Evolutionary conservation across 92 coral and sea anemone genomes (phyloP).

Genomic region (Porites rus): DNA sequence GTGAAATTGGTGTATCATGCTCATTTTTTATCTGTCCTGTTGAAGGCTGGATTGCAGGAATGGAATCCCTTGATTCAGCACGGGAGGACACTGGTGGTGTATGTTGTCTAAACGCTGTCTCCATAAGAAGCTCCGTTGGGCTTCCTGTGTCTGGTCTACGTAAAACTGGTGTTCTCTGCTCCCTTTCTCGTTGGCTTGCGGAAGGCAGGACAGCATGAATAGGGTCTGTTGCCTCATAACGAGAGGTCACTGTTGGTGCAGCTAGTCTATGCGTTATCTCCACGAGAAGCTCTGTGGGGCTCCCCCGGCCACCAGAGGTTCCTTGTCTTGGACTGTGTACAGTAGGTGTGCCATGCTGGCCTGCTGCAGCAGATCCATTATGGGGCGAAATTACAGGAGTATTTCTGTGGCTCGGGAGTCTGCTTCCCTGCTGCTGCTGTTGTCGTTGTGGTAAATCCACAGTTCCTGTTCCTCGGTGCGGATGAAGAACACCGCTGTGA

Average conservation of each 20-base stretch:
- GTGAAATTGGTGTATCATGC: background rate
- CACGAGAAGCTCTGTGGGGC: constrained; percentile 12
- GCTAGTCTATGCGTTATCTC: constrained; percentile 13
- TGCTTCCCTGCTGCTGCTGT: constrained; percentile 12
- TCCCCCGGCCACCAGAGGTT: constrained; percentile 8
- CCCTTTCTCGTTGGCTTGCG: constrained; percentile 11
- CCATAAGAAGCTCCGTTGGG: constrained; percentile 25
- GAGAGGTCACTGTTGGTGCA: constrained; percentile 16
- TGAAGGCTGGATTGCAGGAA: constrained; percentile 5
- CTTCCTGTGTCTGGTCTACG: constrained; percentile 6
- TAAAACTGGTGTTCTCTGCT: background rate
- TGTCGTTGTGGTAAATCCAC: background rate
- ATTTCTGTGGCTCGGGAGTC: constrained; percentile 48
- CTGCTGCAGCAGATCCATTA: constrained; percentile 9
- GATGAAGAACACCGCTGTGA: background rate
- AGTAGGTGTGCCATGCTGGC: background rate
- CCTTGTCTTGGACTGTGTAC: constrained; percentile 10
- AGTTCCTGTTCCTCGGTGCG: background rate
- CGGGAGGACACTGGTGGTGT: constrained; percentile 21
- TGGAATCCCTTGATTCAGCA: background rate
- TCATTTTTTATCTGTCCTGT: background rate
- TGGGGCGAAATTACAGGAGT: constrained; percentile 26
- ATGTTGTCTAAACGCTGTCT: background rate
- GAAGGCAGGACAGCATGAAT: constrained; percentile 2
- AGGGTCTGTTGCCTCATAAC: background rate